A percentile compares a stretch with the other conserved stretches of the same genome.
These are phyloP conservation scores for Ammodytes marinus DNA, from an alignment of 2,113 vertebrate species.

Conservation along the genomic window DNA sequence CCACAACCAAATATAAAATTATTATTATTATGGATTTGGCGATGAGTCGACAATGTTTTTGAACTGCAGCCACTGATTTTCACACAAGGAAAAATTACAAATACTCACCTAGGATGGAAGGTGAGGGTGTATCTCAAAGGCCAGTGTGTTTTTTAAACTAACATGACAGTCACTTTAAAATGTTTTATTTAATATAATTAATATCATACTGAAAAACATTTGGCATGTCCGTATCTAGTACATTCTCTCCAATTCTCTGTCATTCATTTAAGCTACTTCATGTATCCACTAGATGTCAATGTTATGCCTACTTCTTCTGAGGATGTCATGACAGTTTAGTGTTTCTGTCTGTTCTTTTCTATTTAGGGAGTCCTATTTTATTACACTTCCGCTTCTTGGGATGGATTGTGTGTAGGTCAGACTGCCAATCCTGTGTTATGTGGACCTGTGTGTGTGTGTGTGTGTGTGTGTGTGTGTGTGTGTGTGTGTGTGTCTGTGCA, in stretches of 20 bases:
- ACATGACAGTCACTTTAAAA: background rate
- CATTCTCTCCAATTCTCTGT: background rate
- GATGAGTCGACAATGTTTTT: background rate
- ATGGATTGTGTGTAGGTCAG: conserved; percentile 13
- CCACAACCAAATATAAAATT: background rate
- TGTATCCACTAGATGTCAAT: conserved; percentile 45
- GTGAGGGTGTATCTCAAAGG: background rate
- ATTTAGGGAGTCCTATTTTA: conserved; percentile 55
- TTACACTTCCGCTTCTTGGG: conserved; percentile 3
- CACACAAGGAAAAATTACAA: background rate
- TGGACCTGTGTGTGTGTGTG: conserved; percentile 14
- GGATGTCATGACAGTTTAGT: conserved; percentile 17
- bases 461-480: conserved; percentile 2
- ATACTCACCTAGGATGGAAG: background rate
- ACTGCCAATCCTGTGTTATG: conserved; percentile 25
- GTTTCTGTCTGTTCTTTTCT: conserved; percentile 39
- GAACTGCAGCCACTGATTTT: background rate
- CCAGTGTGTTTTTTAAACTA: background rate
- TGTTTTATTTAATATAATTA: background rate
- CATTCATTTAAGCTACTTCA: background rate
- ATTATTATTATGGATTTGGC: background rate
- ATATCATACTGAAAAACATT: background rate
- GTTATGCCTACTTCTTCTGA: background rate
- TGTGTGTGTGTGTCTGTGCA: background rate
- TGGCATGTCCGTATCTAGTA: too few relatives aligned